Percentiles rank a stretch among this genome's conserved stretches.
phyloP scores from a whole-genome alignment of 2,797 vertebrate genomes.

The Sitta carolinensis region DNA sequence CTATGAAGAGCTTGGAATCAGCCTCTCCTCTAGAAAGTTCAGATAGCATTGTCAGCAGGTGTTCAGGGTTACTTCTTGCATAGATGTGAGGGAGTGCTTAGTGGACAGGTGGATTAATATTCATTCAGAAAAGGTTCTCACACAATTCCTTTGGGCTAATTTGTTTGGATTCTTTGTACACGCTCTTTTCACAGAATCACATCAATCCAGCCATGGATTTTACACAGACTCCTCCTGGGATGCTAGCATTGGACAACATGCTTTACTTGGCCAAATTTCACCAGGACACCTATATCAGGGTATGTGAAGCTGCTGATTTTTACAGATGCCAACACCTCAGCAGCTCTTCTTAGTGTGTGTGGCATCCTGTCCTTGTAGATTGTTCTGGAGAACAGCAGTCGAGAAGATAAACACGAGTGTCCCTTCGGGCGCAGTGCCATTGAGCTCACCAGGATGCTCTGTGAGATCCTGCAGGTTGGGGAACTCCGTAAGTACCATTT shows the following conservation, averaged over 20 bases:
- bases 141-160: background rate
- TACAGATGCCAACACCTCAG: background rate
- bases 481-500: slow-evolving; percentile 88
- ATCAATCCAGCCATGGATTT: slow-evolving; percentile 97
- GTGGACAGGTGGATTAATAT: background rate
- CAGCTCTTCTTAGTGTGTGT: background rate
- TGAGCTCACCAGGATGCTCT: slow-evolving; percentile 94
- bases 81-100: background rate
- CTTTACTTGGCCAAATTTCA: slow-evolving; percentile 94
- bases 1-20: background rate
- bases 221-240: slow-evolving; percentile 95
- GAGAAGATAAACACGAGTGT: slow-evolving; percentile 97
- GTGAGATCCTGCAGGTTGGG: slow-evolving; percentile 96
- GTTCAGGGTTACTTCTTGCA: background rate
- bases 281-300: slow-evolving; percentile 96
- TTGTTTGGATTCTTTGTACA: background rate
- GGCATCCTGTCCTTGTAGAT: slow-evolving; percentile 50
- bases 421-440: slow-evolving; percentile 97
- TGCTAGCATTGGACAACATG: slow-evolving; percentile 98
- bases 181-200: slow-evolving; percentile 83
- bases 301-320: slow-evolving; percentile 55
- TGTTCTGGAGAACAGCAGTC: slow-evolving; percentile 93
- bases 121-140: background rate
- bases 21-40: background rate
- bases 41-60: background rate